Percentiles rank a stretch among this genome's conserved stretches.
phyloP scores from a whole-genome alignment of 1,140 invertebrate genomes.

The Thalassaphorura encarpata region DNA sequence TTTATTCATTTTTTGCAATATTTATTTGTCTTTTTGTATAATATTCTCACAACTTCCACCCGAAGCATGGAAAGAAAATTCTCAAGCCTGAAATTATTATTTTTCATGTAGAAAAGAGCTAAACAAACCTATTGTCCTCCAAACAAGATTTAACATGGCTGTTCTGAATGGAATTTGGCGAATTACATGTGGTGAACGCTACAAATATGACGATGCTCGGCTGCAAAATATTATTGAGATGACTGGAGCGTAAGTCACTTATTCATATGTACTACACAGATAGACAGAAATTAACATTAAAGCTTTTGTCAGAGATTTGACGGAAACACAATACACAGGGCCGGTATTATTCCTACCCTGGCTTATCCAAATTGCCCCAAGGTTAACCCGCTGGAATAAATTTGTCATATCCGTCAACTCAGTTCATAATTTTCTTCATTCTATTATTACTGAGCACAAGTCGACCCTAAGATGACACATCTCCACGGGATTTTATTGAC shows the following conservation, averaged over 20 bases:
- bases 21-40: too few species aligned
- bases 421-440: conserved; percentile 41
- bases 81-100: not conserved
- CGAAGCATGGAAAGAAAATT: not conserved
- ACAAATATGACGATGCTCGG: conserved; percentile 37
- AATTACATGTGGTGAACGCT: conserved; percentile 68
- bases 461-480: conserved; percentile 49
- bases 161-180: conserved; percentile 56
- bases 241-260: conserved; percentile 25
- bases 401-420: conserved; percentile 24
- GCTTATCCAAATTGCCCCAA: conserved; percentile 22
- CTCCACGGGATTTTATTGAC: conserved; percentile 74
- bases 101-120: conserved; percentile 15
- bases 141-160: conserved; percentile 20
- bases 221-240: conserved; percentile 26
- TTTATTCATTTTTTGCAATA: too few species aligned
- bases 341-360: conserved; percentile 30
- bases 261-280: not conserved
- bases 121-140: conserved; percentile 16
- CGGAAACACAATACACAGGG: conserved; percentile 31
- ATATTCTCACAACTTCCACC: not conserved
- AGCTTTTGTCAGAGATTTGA: conserved; percentile 21
- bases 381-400: conserved; percentile 29
- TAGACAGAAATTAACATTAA: not conserved
- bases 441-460: conserved; percentile 56